Conservation (phyloP, 2,888 invertebrate species). For the Pyrrhosoma nymphula region DNA sequence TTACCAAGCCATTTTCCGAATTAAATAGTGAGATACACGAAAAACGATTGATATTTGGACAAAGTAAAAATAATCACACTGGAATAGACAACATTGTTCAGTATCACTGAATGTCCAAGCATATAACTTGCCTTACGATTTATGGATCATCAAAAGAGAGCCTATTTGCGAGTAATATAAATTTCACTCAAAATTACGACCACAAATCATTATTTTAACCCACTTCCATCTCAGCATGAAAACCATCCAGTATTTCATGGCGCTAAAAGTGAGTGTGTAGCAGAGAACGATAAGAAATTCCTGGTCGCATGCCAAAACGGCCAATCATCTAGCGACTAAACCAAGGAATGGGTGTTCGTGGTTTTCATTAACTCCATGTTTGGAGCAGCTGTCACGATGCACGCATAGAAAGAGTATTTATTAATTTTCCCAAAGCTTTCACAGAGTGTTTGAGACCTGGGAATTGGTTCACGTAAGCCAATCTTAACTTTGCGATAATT, state of each 20-base stretch:
- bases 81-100: too few relatives aligned
- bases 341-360: neutral
- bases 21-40: too few relatives aligned
- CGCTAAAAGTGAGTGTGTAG: neutral
- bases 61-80: too few relatives aligned
- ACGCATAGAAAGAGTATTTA: neutral
- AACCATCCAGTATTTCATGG: neutral
- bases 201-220: neutral
- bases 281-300: neutral
- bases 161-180: too few relatives aligned
- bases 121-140: too few relatives aligned
- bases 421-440: neutral
- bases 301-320: neutral
- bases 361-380: neutral
- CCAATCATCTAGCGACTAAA: neutral
- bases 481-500: constrained; percentile 7
- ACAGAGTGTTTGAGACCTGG: neutral
- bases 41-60: too few relatives aligned
- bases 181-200: too few relatives aligned
- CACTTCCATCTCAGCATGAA: neutral
- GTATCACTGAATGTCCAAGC: too few relatives aligned
- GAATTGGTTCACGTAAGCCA: neutral
- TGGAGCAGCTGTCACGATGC: neutral
- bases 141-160: too few relatives aligned
- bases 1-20: too few relatives aligned